Base-by-base conservation (phyloP, 2,888 invertebrate species). In the Polietes domitor region DNA sequence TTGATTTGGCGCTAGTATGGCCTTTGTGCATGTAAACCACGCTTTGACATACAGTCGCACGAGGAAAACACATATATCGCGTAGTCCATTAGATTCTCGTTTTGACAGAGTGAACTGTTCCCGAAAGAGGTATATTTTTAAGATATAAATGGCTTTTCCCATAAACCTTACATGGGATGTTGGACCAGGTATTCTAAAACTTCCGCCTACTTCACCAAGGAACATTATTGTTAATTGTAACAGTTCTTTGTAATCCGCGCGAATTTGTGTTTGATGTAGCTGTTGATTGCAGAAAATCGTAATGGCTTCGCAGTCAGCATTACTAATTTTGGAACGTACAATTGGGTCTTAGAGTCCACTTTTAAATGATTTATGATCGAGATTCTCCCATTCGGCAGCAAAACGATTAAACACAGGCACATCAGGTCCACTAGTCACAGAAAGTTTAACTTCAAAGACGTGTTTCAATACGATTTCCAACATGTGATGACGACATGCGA, bases 371-470 rank as follows among this genome's bases (percentile, higher is more conserved):
- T 63, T 63, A 6, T 63, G 3, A 5, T 63, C 26, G 32, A 63
- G 63, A 63, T 28, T 63, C 15, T 17, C 37, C 37, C 37, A 37
- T 7, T 7, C 10, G 37, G 37, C 37, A 37, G 37, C 58, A 37
- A 37, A 37, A 7, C 37, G 37, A 37, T 37, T 37, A 9, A 37
- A 37, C 4, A 68, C 37, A 15, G 53, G 41, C 17, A 43, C 76
- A 37, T 76, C 41, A 28, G 55, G 65, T 17, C 12, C 53, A 65
- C 55, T 37, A 17, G 53, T 76, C 37, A 21, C 21, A n/a, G 68
- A 55, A 50, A 32, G 17, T 68, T 76, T 37, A 37, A 70, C 58
- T 70, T 77, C 77, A 53, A 68, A 77, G n/a, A 70, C 55, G n/a
- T 26, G 24, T 37, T 37, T 37, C 37, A 37, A 37, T 37, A 37